Percentiles rank a stretch among this genome's conserved stretches.
These are phyloP conservation scores for Scaptomyza hsui DNA, from an alignment of 1,140 invertebrate species.

Conservation along the genomic window DNA sequence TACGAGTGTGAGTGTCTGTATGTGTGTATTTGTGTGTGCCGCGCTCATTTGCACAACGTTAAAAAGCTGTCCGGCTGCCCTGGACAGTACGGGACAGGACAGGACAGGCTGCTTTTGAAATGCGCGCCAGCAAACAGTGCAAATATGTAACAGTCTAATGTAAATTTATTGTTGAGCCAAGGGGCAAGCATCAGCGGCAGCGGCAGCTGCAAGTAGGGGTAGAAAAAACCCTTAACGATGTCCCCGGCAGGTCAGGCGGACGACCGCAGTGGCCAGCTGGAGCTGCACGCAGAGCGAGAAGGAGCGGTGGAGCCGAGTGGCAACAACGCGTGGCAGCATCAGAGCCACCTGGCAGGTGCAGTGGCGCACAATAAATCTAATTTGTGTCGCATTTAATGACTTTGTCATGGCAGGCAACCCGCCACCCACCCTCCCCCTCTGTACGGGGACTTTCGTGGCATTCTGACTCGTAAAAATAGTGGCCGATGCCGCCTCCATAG, in stretches of 20 bases:
- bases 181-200: too few species aligned
- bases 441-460: conserved; percentile 32
- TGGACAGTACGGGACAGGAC: neutral
- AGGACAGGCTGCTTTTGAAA: conserved; percentile 66
- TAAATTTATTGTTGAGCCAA: conserved; percentile 82
- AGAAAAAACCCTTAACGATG: conserved; percentile 45
- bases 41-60: conserved; percentile 41
- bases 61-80: conserved; percentile 39
- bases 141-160: conserved; percentile 83
- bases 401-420: conserved; percentile 68
- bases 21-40: conserved; percentile 23
- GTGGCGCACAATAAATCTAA: conserved; percentile 82
- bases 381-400: conserved; percentile 84
- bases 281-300: conserved; percentile 11
- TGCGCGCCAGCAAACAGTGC: conserved; percentile 61
- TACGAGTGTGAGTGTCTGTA: neutral
- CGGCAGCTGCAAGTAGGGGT: neutral
- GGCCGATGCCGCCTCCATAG: conserved; percentile 31
- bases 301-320: too few species aligned
- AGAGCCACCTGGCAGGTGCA: conserved; percentile 68
- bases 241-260: conserved; percentile 57
- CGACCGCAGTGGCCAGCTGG: conserved; percentile 49
- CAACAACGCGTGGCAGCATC: conserved; percentile 2
- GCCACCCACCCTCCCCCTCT: conserved; percentile 32
- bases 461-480: conserved; percentile 62